Percentiles rank a stretch among this genome's conserved stretches.
These are phyloP conservation scores for Scolanthus callimorphus DNA, from an alignment of 92 coral and sea anemone species.

Conservation along the genomic window DNA sequence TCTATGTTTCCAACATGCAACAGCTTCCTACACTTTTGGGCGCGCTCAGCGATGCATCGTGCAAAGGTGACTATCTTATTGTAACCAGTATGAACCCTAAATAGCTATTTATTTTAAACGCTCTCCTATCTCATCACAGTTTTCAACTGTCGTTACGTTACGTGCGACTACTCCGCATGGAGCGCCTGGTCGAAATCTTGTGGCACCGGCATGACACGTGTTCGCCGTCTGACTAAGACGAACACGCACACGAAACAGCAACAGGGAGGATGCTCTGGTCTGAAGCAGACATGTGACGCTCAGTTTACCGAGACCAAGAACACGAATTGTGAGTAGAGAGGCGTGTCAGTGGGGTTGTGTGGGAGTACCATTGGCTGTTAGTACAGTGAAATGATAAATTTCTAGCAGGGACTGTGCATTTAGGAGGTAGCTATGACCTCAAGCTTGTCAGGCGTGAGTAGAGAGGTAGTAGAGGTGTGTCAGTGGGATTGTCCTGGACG, in stretches of 20 bases:
- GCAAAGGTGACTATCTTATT: constrained; percentile 47
- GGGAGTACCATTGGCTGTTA: too few relatives aligned
- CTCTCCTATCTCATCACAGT: too few relatives aligned
- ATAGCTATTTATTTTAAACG: too few relatives aligned
- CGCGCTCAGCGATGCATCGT: constrained; percentile 57
- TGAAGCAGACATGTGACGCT: constrained; percentile 57
- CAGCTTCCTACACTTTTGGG: constrained; percentile 48
- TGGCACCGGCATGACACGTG: constrained; percentile 56
- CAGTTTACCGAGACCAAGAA: constrained; percentile 42
- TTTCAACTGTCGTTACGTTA: constrained; percentile 58
- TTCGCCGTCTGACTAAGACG: constrained; percentile 35
- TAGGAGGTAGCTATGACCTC: too few relatives aligned
- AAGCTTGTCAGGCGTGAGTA: too few relatives aligned
- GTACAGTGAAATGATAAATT: too few relatives aligned
- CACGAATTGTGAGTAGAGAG: constrained; percentile 39
- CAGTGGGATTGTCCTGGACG: too few relatives aligned
- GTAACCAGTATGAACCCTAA: too few relatives aligned
- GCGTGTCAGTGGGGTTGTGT: too few relatives aligned
- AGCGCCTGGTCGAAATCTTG: constrained; percentile 65
- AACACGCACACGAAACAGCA: constrained; percentile 43
- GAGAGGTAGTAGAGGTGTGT: too few relatives aligned
- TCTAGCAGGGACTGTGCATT: too few relatives aligned
- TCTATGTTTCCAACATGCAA: constrained; percentile 59
- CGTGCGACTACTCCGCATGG: constrained; percentile 71
- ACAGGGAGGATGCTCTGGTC: constrained; percentile 88